A percentile compares a stretch with the other conserved stretches of the same genome.
Evolutionary conservation across 1,140 invertebrate genomes (phyloP).

Genomic region (Drosophila nebulosa): DNA sequence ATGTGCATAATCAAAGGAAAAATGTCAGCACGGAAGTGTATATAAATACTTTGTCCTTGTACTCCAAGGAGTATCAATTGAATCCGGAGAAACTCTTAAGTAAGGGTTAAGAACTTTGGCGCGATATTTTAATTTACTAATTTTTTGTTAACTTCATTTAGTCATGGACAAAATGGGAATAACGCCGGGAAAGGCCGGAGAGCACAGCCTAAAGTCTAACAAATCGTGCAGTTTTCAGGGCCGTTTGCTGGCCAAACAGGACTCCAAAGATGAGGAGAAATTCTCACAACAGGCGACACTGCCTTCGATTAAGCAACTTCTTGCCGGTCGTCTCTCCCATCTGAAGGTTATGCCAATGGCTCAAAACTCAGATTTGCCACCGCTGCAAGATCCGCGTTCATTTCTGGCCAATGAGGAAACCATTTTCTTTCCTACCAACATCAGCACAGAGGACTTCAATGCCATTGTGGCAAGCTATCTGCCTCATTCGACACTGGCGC

Average conservation of each 20-base stretch:
- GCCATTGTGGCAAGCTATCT: constrained; percentile 53
- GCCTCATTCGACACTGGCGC: constrained; percentile 64
- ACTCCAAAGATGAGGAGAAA: constrained; percentile 14
- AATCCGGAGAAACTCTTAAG: constrained; percentile 58
- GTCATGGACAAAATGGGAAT: constrained; percentile 74
- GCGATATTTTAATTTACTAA: no score
- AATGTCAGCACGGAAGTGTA: constrained; percentile 82
- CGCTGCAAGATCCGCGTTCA: constrained; percentile 53
- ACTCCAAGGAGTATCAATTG: constrained; percentile 62
- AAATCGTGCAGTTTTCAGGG: constrained; percentile 65
- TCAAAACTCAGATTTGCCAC: constrained; percentile 39
- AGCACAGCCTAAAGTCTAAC: constrained; percentile 57
- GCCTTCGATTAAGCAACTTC: constrained; percentile 40
- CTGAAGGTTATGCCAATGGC: constrained; percentile 46
- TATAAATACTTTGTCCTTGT: constrained; percentile 64
- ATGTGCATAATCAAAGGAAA: constrained; percentile 85
- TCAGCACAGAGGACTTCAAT: constrained; percentile 76
- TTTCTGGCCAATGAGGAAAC: constrained; percentile 77
- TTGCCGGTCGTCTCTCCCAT: constrained; percentile 58
- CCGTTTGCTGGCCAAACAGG: constrained; percentile 36
- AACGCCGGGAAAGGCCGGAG: constrained; percentile 48
- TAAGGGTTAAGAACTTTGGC: constrained; percentile 60
- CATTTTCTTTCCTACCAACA: constrained; percentile 65
- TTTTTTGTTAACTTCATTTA: not conserved
- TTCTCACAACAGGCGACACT: constrained; percentile 20